Conservation (phyloP, 2,888 invertebrate genomes). For the Biston stratarius region DNA sequence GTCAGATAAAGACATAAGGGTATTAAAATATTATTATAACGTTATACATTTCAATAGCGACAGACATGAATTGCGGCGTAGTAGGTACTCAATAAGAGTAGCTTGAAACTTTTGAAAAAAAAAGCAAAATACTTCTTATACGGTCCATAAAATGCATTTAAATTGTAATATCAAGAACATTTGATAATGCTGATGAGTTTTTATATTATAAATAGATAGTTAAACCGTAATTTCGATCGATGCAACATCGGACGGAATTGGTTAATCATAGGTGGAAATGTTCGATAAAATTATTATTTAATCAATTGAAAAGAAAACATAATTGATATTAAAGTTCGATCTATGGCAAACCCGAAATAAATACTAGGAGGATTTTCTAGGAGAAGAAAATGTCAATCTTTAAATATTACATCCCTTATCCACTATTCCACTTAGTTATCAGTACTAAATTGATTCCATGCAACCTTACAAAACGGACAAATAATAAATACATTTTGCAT, state of each 20-base stretch:
- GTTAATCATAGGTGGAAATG: not conserved
- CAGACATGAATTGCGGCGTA: slow-evolving; percentile 29
- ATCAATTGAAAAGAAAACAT: too few relatives aligned
- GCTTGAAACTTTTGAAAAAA: slow-evolving; percentile 5
- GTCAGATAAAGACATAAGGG: slow-evolving; percentile 83
- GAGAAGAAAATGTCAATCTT: not conserved
- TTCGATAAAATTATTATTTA: not conserved
- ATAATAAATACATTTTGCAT: slow-evolving; percentile 26
- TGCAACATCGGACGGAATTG: not conserved
- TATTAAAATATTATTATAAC: slow-evolving; percentile 76
- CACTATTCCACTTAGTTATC: not conserved
- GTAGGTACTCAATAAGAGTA: slow-evolving; percentile 10
- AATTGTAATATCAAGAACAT: not conserved
- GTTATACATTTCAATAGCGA: slow-evolving; percentile 39
- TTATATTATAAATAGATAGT: not conserved
- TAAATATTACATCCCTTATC: not conserved
- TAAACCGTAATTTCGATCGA: slow-evolving; percentile 1
- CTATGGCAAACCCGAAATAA: too few relatives aligned
- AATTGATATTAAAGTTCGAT: not conserved
- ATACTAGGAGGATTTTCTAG: too few relatives aligned
- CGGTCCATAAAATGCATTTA: slow-evolving; percentile 10
- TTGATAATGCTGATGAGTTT: too few relatives aligned
- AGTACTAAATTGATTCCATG: not conserved
- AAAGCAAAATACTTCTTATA: slow-evolving; percentile 1
- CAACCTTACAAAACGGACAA: slow-evolving; percentile 12